phyloP scores from a whole-genome alignment of 2,888 invertebrate species.

The Melanargia galathea region DNA sequence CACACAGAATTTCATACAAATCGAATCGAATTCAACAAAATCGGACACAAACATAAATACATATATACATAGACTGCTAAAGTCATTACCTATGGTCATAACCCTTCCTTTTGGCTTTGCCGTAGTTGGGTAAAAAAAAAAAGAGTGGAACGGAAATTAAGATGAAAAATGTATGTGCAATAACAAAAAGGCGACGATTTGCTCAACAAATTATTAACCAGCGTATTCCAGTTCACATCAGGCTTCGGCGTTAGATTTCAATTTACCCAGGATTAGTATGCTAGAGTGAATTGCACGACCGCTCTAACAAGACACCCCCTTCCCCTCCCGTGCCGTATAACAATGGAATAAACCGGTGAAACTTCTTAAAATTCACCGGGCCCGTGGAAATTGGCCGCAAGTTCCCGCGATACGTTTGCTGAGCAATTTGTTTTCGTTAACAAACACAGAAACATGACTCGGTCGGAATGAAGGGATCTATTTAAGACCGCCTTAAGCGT shows the following conservation, averaged over 20 bases:
- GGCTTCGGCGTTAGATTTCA: conserved; percentile 54
- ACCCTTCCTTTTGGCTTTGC: too few relatives aligned
- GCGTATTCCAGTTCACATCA: conserved; percentile 42
- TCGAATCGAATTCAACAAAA: too few relatives aligned
- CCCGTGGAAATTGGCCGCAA: conserved; percentile 22
- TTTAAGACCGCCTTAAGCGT: conserved; percentile 54
- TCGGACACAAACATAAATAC: too few relatives aligned
- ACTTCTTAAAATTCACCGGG: conserved; percentile 9
- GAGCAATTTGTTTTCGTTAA: conserved; percentile 51
- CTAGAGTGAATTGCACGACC: conserved; percentile 26
- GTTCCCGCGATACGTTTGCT: conserved; percentile 26
- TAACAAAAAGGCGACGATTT: conserved; percentile 13
- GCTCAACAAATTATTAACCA: conserved; percentile 38
- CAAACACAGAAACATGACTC: conserved; percentile 54
- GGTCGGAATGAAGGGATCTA: conserved; percentile 52
- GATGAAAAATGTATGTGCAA: conserved; percentile 10
- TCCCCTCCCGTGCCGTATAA: conserved; percentile 6
- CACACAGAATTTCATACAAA: too few relatives aligned
- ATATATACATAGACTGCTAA: too few relatives aligned
- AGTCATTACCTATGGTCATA: too few relatives aligned
- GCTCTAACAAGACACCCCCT: conserved; percentile 17
- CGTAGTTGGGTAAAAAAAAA: too few relatives aligned
- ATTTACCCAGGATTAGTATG: conserved; percentile 56
- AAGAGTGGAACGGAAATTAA: conserved; percentile 10
- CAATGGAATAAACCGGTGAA: conserved; percentile 21